phyloP scores from a whole-genome alignment of 2,113 vertebrate species.

The Rhea pennata region DNA sequence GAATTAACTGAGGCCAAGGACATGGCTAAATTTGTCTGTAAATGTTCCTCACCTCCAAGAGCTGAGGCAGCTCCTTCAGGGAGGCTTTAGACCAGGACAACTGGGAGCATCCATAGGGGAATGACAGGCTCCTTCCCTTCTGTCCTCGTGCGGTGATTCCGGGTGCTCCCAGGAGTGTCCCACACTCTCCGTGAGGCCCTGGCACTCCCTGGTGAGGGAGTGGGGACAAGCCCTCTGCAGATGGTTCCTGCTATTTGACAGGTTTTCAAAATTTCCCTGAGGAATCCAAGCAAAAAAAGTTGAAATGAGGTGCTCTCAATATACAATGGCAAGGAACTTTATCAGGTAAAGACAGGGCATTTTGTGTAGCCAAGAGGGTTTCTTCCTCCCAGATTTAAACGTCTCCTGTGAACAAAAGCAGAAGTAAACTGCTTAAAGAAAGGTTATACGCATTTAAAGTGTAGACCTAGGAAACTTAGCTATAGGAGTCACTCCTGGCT shows the following conservation, averaged over 20 bases:
- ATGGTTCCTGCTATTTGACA: not conserved
- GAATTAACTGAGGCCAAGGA: not conserved
- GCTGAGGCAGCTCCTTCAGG: not conserved
- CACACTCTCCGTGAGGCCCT: not conserved
- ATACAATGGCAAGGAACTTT: not conserved
- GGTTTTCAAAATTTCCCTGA: constrained; percentile 21
- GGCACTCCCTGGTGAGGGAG: not conserved
- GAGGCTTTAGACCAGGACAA: fast-evolving
- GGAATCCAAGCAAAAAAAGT: constrained; percentile 7
- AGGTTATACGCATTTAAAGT: constrained; percentile 8
- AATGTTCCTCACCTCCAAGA: not conserved
- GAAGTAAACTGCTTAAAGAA: constrained; percentile 18
- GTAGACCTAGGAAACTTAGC: not conserved
- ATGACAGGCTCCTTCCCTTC: not conserved
- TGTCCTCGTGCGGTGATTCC: not conserved
- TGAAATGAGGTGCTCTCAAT: constrained; percentile 24
- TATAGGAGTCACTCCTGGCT: not conserved
- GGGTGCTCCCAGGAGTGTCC: not conserved
- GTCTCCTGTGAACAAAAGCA: constrained; percentile 27
- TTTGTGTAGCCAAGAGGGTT: constrained; percentile 15
- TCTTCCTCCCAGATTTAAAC: constrained; percentile 31
- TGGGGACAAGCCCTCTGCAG: not conserved
- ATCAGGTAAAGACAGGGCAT: constrained; percentile 5
- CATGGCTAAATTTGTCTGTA: not conserved
- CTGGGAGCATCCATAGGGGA: not conserved